Base-by-base conservation (phyloP, 2,797 vertebrate genomes). In the Ctenosaura bakeri region DNA sequence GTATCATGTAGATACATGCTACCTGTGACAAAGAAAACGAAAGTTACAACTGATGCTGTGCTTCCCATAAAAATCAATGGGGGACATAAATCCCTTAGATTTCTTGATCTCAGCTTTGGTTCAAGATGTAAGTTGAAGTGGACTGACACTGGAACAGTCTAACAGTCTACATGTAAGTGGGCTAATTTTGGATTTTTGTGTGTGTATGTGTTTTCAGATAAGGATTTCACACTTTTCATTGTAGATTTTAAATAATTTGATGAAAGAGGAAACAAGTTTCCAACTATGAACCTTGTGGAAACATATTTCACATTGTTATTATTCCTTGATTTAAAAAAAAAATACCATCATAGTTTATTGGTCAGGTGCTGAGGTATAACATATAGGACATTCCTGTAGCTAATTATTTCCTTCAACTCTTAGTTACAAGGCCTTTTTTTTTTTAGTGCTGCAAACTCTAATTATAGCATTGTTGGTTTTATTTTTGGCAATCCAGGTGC, bases 271-370 rank as follows among this genome's bases (percentile, higher is more conserved):
- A 79, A 64, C 10, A 79, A 4, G 2, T 62, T 81, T 74, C 32
- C 38, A 54, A 50, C 76, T 26, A 32, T 79, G 24, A 32, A 12
- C 20, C 46, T 77, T 1, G 0, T 38, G 42, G 26, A 7, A 88
- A 85, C 52, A 71, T 18, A 10, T 1, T 0, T 1, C 0, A 52
- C 50, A 52, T 22, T 83, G 73, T 76, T 84, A 54, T 69, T 66
- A 35, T 54, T 84, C 56, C 54, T 35, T 26, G 78, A 56, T 56
- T 56, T 66, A 69, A 69, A 64, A 64, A 64, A 64, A 89, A 89
- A 89, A 85, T 79, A 77, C 24, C 26, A 69, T 38, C 56, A 46
- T 54, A 84, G 38, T 89, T 87, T 85, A 85, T 89, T 84, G 62
- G 83, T 54, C 59, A 69, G 59, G 22, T 78, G n/a, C 46, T 22